Base-by-base conservation (phyloP, 2,888 invertebrate genomes). In the Tachina lurida region DNA sequence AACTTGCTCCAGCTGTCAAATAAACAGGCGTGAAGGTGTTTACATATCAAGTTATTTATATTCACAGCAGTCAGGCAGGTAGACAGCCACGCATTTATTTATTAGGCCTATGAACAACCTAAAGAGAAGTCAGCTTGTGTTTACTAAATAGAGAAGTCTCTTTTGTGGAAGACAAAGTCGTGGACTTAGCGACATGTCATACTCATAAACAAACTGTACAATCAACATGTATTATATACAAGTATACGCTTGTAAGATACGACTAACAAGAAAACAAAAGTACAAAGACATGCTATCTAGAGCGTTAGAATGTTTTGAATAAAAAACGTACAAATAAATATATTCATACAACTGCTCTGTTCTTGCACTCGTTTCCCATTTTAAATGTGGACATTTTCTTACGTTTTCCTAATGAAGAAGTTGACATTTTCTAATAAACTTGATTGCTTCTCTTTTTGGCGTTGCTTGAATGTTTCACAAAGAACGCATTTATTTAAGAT, bases 381-480 rank as follows among this genome's bases (percentile, higher is more conserved):
- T 49, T 43, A 22, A 60, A 54, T 9, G 10, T 58, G 39, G 49
- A 17, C 12, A n/a, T 52, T 73, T 56, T 19, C 10, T 63, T 71
- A 39, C 67, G 45, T 31, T 80, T 73, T 63, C 15, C 43, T 31
- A 68, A 47, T 68, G 68, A 52, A 60, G 56, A 83, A 67, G 56
- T 82, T 73, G 77, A 49, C 67, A 45, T 74, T 73, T 77, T 74
- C 67, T 68, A 73, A 78, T 74, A 84, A 74, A 74, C 45, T 68
- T 78, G 73, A 84, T 74, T 74, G 49, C 49, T 77, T 60, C 43
- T 54, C 54, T 60, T 63, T 79, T 58, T 39, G n/a, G 19, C 43
- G 15, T n/a, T 52, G 2, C n/a, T 31, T 22, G 15, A 54, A 52
- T 43, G 22, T 7, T 17, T 8, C 10, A 54, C 54, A 54, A 54